Evolutionary conservation across 2,888 invertebrate genomes (phyloP), one percentile per base, ranked within the genome.

Genomic region (Helicoverpa assulta): DNA sequence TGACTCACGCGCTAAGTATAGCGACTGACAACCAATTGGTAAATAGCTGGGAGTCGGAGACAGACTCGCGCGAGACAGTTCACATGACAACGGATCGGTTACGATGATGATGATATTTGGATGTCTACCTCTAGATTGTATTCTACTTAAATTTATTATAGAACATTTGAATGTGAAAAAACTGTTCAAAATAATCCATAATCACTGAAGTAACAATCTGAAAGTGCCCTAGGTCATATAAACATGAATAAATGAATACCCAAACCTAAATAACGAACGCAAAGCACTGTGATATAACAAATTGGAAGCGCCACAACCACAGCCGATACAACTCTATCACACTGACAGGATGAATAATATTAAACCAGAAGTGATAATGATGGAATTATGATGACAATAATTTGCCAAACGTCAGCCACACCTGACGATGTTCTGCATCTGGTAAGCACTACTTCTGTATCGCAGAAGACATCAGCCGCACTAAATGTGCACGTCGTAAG

Each of bases 1-100:
- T 82, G 83, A 82, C 74, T 80, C 84, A 78, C 37, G 57, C 16
- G 54, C 69, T 74, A 67, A 70, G 70, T 71, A 70, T 84, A 84
- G 52, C 33, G 50, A 65, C 67, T 63, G 80, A 57, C 80, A 76
- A 55, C 43, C 63, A 65, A 67, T 73, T 56, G 70, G 60, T 69
- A 56, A 69, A 66, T 63, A 67, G 57, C 26, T 51, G n/a, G 40
- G 43, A 52, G 26, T 16, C 59, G 47, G 59, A n/a, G n/a, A 58
- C 67, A 77, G 83, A 75, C 69, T 37, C n/a, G 26, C 50, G 51
- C 37, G 60, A 74, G 73, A 73, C 70, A n/a, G 19, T 43, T 53
- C 33, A 67, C 51, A 52, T 19, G 37, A 51, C 63, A 26, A 26
- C 18, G 37, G 70, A 71, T 74, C 8, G 2, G 53, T 58, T 53